phyloP scores from a whole-genome alignment of 2,888 invertebrate genomes.

The Cosmorhoe ocellata region DNA sequence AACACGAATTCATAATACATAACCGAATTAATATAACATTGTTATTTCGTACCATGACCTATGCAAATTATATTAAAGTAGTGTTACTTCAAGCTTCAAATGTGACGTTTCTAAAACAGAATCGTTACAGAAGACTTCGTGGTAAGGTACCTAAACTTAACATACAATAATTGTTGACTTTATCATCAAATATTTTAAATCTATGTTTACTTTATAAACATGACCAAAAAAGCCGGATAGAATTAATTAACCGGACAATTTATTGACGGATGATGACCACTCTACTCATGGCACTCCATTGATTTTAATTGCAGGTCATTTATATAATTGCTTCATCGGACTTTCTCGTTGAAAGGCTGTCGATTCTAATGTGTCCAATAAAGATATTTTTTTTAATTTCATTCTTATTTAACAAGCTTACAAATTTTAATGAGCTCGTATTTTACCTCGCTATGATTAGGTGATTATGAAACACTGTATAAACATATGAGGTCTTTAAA shows the following conservation, averaged over 20 bases:
- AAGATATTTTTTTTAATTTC: constrained; percentile 60
- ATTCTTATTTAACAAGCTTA: constrained; percentile 55
- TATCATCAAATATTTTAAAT: too few species aligned
- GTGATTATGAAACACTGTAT: constrained; percentile 39
- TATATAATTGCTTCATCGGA: constrained; percentile 75
- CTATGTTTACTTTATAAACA: too few species aligned
- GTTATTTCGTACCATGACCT: too few species aligned
- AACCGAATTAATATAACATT: too few species aligned
- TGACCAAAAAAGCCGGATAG: neutral
- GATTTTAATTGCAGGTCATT: constrained; percentile 74
- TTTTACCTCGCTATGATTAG: constrained; percentile 41
- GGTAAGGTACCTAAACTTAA: too few species aligned
- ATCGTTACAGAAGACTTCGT: too few species aligned
- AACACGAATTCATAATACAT: too few species aligned
- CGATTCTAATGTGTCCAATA: constrained; percentile 68
- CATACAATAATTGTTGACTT: too few species aligned
- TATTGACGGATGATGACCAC: constrained; percentile 26
- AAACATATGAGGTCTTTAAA: constrained; percentile 1
- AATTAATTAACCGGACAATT: neutral
- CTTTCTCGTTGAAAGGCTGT: constrained; percentile 69
- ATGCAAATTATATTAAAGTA: too few species aligned
- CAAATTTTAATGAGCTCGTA: constrained; percentile 48
- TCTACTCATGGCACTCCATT: constrained; percentile 61
- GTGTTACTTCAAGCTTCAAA: too few species aligned
- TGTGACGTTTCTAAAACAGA: too few species aligned